phyloP scores from a whole-genome alignment of 1,140 invertebrate genomes.

The Bactericera cockerelli region DNA sequence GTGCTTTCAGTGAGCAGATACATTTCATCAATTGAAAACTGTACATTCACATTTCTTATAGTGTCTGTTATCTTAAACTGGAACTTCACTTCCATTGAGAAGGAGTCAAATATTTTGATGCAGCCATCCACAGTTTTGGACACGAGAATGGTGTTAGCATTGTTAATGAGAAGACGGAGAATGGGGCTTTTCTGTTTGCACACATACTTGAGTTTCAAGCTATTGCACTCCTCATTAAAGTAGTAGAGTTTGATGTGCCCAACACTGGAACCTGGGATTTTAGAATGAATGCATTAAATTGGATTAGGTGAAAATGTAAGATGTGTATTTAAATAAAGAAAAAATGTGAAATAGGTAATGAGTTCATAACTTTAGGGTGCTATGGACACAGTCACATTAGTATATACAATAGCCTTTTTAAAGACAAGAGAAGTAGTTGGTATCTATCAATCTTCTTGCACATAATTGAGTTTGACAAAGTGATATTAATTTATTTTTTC shows the following conservation, averaged over 20 bases:
- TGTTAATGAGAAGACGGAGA: not conserved
- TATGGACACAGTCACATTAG: too few species aligned
- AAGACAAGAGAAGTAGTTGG: too few species aligned
- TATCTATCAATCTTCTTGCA: too few species aligned
- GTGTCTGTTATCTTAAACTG: not conserved
- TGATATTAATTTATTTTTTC: too few species aligned
- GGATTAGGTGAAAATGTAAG: not conserved
- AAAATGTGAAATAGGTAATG: too few species aligned
- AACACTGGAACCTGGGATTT: not conserved
- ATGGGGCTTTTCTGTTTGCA: not conserved
- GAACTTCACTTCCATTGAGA: not conserved
- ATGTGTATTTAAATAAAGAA: too few species aligned
- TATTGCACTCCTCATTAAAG: not conserved
- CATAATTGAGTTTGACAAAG: too few species aligned
- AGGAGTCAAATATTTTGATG: not conserved
- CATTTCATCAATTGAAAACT: not conserved
- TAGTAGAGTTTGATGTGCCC: not conserved
- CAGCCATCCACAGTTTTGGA: not conserved
- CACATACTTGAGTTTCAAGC: not conserved
- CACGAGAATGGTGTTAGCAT: not conserved
- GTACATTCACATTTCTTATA: slow-evolving; percentile 1
- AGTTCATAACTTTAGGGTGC: too few species aligned
- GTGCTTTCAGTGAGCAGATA: not conserved
- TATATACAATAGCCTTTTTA: too few species aligned
- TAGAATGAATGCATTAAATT: not conserved